phyloP scores from a whole-genome alignment of 2,797 vertebrate genomes.

The Enteromius anoplus region DNA sequence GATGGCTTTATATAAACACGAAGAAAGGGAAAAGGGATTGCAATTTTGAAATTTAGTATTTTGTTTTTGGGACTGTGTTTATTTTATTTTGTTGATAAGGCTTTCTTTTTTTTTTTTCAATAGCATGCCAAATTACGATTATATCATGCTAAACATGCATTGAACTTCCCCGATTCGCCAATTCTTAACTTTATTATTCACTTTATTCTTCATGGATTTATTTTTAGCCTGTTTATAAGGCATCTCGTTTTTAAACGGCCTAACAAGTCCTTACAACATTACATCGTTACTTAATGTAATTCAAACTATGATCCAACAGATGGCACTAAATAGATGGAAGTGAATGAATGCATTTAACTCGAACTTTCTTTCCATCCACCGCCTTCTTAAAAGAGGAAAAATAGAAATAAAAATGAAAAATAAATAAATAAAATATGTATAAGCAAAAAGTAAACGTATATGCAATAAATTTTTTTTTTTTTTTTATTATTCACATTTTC shows the following conservation, averaged over 20 bases:
- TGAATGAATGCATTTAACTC: no score
- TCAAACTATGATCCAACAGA: constrained; percentile 17
- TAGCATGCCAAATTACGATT: neutral
- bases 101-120: neutral
- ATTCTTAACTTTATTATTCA: neutral
- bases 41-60: neutral
- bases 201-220: neutral
- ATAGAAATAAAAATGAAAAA: neutral
- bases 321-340: constrained; percentile 20
- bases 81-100: neutral
- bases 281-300: neutral
- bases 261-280: neutral
- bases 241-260: neutral
- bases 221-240: neutral
- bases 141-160: neutral
- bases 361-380: neutral
- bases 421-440: neutral
- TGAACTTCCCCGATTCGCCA: neutral
- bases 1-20: neutral
- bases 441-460: neutral
- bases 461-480: neutral
- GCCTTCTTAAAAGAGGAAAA: neutral
- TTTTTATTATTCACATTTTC: neutral
- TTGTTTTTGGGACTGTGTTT: neutral
- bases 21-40: neutral